Evolutionary conservation across 2,888 invertebrate genomes (phyloP).

Genomic region (Epinotia ramella): DNA sequence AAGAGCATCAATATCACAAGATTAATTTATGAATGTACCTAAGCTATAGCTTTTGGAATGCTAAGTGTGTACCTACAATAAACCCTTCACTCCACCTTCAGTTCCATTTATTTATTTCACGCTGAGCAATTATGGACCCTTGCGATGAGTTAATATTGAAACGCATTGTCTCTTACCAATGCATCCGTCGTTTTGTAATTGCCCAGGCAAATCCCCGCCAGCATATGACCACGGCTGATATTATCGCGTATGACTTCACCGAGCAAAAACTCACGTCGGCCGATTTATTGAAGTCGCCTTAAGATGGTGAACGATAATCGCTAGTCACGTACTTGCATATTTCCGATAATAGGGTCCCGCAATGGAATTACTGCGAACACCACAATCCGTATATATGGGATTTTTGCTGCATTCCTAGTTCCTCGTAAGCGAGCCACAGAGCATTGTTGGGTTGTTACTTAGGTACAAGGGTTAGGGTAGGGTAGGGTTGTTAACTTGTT

Average conservation of each 20-base stretch:
- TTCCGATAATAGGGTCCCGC: slow-evolving; percentile 31
- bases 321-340: slow-evolving; percentile 38
- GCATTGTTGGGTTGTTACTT: not conserved
- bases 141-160: not conserved
- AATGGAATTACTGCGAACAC: not conserved
- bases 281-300: slow-evolving; percentile 41
- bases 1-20: no score
- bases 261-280: slow-evolving; percentile 44
- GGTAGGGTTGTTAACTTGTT: no score
- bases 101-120: not conserved
- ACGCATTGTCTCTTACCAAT: not conserved
- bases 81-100: not conserved
- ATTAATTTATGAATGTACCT: no score
- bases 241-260: slow-evolving; percentile 45
- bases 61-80: not conserved
- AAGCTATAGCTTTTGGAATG: not conserved
- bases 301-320: slow-evolving; percentile 38
- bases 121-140: not conserved
- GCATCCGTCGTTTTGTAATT: slow-evolving; percentile 17
- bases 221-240: slow-evolving; percentile 27
- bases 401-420: not conserved
- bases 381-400: not conserved
- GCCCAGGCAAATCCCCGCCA: slow-evolving; percentile 16
- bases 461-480: no score
- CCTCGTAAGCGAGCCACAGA: not conserved